Evolutionary conservation across 2,888 invertebrate species (phyloP), one percentile per base, ranked within the genome.

Genomic region (Diachrysia chrysitis): DNA sequence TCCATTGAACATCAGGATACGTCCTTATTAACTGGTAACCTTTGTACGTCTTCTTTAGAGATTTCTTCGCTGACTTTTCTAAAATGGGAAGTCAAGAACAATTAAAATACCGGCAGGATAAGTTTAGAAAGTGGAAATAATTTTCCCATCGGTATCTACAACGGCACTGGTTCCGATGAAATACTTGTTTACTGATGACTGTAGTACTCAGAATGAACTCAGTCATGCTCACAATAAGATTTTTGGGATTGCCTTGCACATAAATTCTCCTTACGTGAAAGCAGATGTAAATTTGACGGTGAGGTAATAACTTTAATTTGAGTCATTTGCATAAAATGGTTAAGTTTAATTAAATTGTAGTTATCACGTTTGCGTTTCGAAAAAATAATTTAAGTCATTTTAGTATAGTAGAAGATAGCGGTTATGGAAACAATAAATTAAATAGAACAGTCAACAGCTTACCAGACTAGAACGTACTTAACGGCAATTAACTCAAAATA

Each of bases 11-110:
- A 55, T 95, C 94, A 9, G 94, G 92, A 75, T 90, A 93, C 9
- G 93, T 87, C 58, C 95, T 87, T 9, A 96, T 77, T 32, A 96
- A 83, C 81, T 96, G 96, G 83, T 94, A 96, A 29, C 96, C 96
- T 85, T 94, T 96, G 81, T 96, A 96, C 73, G 89, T 96, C 82
- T 93, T 95, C 83, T 91, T 95, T 12, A 91, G 67, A 7, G 92
- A 82, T 73, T 94, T 95, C 80, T 93, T 95, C 37, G 81, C 59
- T n/a, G 90, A 75, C 72, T 90, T 91, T 84, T 85, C 93, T 91
- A 79, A 69, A 84, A 83, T 59, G 66, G 66, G 25, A 68, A 14
- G 55, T n/a, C 59, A 63, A 54, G 56, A 48, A 67, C 1, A 55
- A 29, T 55, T 64, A 46, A 56, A 62, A 29, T 77, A 67, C 23